Evolutionary conservation across 2,888 invertebrate species (phyloP), one percentile per base, ranked within the genome.

Genomic region (Metalampra italica): DNA sequence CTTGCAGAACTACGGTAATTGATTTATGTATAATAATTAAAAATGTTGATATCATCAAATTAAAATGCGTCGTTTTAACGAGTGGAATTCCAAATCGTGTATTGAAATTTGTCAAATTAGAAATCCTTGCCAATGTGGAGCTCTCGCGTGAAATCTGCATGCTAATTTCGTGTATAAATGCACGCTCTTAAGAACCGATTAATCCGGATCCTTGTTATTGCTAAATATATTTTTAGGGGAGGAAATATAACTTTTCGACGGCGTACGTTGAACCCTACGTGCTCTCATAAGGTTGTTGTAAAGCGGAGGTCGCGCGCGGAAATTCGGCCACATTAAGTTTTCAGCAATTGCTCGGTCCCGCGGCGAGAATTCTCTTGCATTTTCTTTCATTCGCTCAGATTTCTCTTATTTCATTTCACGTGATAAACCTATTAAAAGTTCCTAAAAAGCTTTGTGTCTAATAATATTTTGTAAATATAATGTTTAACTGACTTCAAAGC

Each of bases 201-300:
- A 44, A 44, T 46, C 50, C 34, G 43, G 42, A 50, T 50, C 34
- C 14, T 42, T 15, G 42, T 40, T 14, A 14, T 9, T 36, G n/a
- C 12, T 30, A 30, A 30, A n/a, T 41, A 34, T 14, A 43, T 42
- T 30, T 41, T 32, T 9, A 9, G 11, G 32, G 32, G 8, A 32
- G 32, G 5, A 22, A 22, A 42, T 14, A 29, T 37, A 29, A 38
- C 7, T 67, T 64, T 64, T 56, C 46, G 52, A 54, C 47, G 45
- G 51, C 53, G 76, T 66, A 60, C 76, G 71, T 73, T 78, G 78
- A 81, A 78, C 80, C 64, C 62, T 56, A 54, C 62, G 57, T 59
- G n/a, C n/a, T 5, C 3, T n/a, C 32, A 22, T 22, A 22, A 22
- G 22, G 32, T 66, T 60, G 51, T 56, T 60, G 58, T 69, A 63